Base-by-base conservation (phyloP, 2,888 invertebrate genomes). In the Morpho deidamia region DNA sequence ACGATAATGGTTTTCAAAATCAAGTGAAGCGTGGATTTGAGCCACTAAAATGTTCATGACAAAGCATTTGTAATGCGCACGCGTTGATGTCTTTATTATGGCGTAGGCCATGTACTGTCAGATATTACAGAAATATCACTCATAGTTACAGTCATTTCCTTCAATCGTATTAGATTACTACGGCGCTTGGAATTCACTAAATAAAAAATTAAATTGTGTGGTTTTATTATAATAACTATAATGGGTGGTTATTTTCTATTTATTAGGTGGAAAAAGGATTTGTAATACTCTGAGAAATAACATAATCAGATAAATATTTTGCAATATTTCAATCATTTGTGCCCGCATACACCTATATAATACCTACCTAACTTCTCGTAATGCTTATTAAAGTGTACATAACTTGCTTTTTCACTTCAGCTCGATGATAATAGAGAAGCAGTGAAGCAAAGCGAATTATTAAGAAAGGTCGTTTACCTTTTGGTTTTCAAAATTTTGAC, bases 1-100 rank as follows among this genome's bases (percentile, higher is more conserved):
- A 14, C 4, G 4, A 4, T 2, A 14, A 4, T 14, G 14, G 1
- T 14, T 14, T 14, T 14, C 4, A 2, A 2, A 14, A 14, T 14
- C 4, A 14, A 4, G 14, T 14, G 14, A 14, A 14, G 14, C 1
- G 4, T 14, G n/a, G n/a, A n/a, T n/a, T n/a, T n/a, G n/a, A n/a
- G n/a, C n/a, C n/a, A n/a, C 4, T 14, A 14, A 14, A 14, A 14
- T 14, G 14, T 1, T 14, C 2, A 14, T 14, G 14, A 2, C 14
- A 4, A 14, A 14, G 14, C 14, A 14, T 14, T 14, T 14, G 5
- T 11, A 12, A 40, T 34, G 33, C 40, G 40, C 11, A 40, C 48
- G 48, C 48, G 48, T 48, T 48, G 48, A 48, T 34, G 40, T 48
- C 48, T 48, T 48, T 48, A 39, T 10, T n/a, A 34, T 7, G 48